These are phyloP conservation scores for Nymphicus hollandicus DNA, from an alignment of 2,113 vertebrate species.

Conservation along the genomic window DNA sequence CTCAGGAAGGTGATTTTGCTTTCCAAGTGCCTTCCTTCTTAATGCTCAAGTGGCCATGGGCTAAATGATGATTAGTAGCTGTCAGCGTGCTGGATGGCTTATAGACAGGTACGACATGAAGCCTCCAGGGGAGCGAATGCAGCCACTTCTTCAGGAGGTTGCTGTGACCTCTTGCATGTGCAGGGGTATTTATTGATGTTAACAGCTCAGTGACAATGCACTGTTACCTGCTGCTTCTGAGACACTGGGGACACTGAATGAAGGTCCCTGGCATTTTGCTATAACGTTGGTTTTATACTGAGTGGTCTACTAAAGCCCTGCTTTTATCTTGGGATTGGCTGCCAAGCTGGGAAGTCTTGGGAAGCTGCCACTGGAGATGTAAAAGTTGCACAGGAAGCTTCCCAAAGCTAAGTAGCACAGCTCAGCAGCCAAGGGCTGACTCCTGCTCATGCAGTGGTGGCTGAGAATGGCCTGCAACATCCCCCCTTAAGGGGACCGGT, in stretches of 20 bases:
- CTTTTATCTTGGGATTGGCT: neutral
- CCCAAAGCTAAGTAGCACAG: neutral
- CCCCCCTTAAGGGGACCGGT: neutral
- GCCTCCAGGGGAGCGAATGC: neutral
- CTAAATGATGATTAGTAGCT: neutral
- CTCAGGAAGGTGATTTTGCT: neutral
- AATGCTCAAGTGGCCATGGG: neutral
- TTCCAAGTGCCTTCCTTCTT: neutral
- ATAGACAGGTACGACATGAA: neutral
- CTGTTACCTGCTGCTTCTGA: neutral
- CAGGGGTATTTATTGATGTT: neutral
- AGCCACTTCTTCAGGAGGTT: neutral
- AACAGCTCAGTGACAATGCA: neutral
- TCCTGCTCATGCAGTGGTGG: neutral
- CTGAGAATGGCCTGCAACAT: neutral
- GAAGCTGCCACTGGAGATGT: neutral
- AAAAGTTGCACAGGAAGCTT: neutral
- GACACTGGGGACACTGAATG: neutral
- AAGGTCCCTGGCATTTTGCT: neutral
- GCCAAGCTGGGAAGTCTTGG: neutral
- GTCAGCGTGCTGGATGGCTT: neutral
- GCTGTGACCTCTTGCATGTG: fast-evolving
- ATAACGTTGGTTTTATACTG: neutral
- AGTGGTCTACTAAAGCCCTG: neutral
- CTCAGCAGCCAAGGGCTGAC: neutral